Base-by-base conservation (phyloP, 2,888 invertebrate species). In the Rugalucina vietnamica region DNA sequence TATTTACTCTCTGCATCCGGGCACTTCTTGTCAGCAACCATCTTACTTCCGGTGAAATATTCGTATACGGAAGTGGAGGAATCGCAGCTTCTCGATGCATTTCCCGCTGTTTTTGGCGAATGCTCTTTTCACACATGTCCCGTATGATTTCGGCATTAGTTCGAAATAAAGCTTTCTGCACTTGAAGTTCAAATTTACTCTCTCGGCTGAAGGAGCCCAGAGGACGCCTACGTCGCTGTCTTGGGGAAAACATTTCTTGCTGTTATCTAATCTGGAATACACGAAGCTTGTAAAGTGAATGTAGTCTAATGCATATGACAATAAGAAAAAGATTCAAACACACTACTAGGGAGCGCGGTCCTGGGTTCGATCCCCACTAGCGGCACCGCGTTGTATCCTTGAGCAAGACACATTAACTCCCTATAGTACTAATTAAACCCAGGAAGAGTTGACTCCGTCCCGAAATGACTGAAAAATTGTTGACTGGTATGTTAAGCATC, bases 121-220 rank as follows among this genome's bases (percentile, higher is more conserved):
- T 43, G 54, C 81, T 73, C 34, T 73, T 76, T 34, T 85, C 85
- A 73, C 88, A 88, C 81, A 88, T 80, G 12, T 89, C 84, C 57
- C 88, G 76, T 3, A 90, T 77, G 18, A 90, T 72, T 24, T 87
- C 78, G 14, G 88, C 84, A 73, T 89, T 88, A 21, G 80, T 85
- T 32, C 87, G 43, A 60, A 90, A 90, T 32, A 88, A 60, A 0
- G 88, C 90, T 49, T 90, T 90, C 69, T 90, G 88, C 18, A 88
- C 70, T 39, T 89, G 89, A 0, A 88, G 71, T 70, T 90, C 90
- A 0, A 89, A 21, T 18, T 87, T 79, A 49, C 90, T 90, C 21
- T 89, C 89, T 18, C 84, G 85, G 4, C 79, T 50, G 39, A 78
- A 84, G 12, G 82, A 71, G 0, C 90, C 90, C 0, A 90, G 79